These are phyloP conservation scores for Tragelaphus imberbis DNA, from an alignment of 2,113 vertebrate genomes.

Conservation along the genomic window DNA sequence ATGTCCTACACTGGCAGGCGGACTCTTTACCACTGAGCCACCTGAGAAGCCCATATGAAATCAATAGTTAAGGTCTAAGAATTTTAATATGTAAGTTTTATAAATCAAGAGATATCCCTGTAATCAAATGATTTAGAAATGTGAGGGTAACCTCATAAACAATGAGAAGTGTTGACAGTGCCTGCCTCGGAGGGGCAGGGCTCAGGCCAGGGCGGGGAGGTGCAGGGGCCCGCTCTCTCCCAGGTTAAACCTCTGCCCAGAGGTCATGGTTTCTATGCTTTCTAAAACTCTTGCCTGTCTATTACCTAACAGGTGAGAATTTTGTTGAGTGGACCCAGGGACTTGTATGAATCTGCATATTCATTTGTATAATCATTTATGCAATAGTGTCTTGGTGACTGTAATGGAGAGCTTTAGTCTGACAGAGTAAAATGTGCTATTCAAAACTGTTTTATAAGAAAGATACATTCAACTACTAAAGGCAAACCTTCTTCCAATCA, in stretches of 20 bases:
- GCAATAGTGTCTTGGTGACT: background rate
- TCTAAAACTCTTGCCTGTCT: background rate
- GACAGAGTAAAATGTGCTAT: background rate
- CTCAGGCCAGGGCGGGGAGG: background rate
- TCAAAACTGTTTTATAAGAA: background rate
- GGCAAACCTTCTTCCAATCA: background rate
- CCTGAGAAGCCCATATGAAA: background rate
- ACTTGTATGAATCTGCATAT: background rate
- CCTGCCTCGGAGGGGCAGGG: background rate
- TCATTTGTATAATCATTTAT: background rate
- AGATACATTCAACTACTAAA: background rate
- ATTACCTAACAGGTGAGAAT: background rate
- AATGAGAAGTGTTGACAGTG: background rate
- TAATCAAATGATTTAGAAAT: background rate
- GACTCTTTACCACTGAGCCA: background rate
- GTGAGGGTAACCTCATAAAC: accelerated
- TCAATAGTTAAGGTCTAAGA: background rate
- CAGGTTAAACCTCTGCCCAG: background rate
- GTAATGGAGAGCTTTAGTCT: background rate
- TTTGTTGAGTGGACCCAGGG: background rate
- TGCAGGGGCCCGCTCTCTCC: accelerated
- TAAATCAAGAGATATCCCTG: background rate
- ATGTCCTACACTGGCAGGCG: background rate
- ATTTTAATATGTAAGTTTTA: background rate
- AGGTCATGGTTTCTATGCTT: background rate